Percentiles rank a stretch among this genome's conserved stretches.
These are phyloP conservation scores for Mycteria americana DNA, from an alignment of 2,797 vertebrate genomes.

Conservation along the genomic window DNA sequence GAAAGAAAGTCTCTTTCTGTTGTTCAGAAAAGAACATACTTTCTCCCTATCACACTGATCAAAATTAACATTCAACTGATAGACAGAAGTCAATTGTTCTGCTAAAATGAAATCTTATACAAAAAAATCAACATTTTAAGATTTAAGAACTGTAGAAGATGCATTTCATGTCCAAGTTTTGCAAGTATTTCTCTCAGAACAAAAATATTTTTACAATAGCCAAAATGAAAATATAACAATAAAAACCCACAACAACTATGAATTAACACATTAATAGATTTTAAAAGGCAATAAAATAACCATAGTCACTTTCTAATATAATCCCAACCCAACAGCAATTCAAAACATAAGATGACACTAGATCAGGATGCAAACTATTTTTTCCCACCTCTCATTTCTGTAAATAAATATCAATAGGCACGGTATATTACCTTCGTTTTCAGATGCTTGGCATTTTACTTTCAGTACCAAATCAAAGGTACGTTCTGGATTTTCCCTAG, in stretches of 20 bases:
- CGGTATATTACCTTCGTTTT: conserved; percentile 84
- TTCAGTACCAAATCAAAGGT: conserved; percentile 95
- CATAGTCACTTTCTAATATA: not conserved
- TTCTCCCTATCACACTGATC: not conserved
- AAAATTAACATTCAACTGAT: not conserved
- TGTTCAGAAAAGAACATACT: not conserved
- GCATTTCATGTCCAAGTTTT: not conserved
- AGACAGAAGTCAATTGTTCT: not conserved
- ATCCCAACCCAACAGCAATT: not conserved
- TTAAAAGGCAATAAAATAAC: not conserved
- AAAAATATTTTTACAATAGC: not conserved
- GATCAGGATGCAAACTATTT: not conserved
- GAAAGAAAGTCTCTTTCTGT: not conserved
- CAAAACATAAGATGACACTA: not conserved
- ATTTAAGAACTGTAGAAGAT: not conserved
- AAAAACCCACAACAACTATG: not conserved
- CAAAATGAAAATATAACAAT: not conserved
- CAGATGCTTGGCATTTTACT: conserved; percentile 88
- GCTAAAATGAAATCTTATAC: not conserved
- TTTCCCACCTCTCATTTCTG: not conserved
- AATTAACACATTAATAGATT: not conserved
- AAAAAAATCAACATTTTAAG: not conserved
- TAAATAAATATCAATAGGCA: not conserved
- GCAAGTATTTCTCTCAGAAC: not conserved
- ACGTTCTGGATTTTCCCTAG: conserved; percentile 92